These are phyloP conservation scores for Amblyraja radiata DNA, from an alignment of 2,797 vertebrate genomes.

Conservation along the genomic window DNA sequence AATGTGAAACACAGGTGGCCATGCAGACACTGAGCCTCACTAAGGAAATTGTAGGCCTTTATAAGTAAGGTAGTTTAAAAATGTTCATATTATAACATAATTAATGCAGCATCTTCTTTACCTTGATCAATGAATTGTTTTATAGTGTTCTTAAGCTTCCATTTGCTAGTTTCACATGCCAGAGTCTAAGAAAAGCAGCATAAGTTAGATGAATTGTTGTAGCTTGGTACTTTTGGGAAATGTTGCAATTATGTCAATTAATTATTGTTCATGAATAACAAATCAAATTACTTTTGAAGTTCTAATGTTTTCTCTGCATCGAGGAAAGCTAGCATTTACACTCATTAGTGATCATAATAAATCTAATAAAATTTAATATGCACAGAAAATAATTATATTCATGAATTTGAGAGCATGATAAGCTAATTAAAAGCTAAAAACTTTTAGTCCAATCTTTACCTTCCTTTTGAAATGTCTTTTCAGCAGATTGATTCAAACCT, in stretches of 20 bases:
- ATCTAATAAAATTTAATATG: slow-evolving; percentile 22
- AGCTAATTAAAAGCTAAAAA: background rate
- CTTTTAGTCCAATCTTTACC: background rate
- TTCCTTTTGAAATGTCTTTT: background rate
- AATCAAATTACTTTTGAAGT: slow-evolving; percentile 31
- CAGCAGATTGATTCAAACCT: background rate
- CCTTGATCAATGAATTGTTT: slow-evolving; percentile 5
- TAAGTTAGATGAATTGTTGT: slow-evolving; percentile 8
- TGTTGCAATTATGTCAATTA: slow-evolving; percentile 26
- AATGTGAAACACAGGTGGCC: too few species aligned
- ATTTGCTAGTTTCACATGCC: background rate
- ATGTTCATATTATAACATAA: background rate
- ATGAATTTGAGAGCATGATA: slow-evolving; percentile 20
- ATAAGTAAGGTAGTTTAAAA: background rate
- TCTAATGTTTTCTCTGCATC: background rate
- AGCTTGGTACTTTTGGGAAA: slow-evolving; percentile 2
- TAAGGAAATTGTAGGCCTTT: too few species aligned
- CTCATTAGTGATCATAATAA: slow-evolving; percentile 31
- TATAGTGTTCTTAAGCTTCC: background rate
- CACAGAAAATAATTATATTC: slow-evolving; percentile 29
- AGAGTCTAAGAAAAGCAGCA: background rate
- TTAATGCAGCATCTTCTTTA: background rate
- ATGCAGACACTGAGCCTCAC: too few species aligned
- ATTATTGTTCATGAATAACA: slow-evolving; percentile 26
- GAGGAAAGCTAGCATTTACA: background rate